Conservation (phyloP, 2,113 vertebrate genomes). For the Protomyctophum bolini region DNA sequence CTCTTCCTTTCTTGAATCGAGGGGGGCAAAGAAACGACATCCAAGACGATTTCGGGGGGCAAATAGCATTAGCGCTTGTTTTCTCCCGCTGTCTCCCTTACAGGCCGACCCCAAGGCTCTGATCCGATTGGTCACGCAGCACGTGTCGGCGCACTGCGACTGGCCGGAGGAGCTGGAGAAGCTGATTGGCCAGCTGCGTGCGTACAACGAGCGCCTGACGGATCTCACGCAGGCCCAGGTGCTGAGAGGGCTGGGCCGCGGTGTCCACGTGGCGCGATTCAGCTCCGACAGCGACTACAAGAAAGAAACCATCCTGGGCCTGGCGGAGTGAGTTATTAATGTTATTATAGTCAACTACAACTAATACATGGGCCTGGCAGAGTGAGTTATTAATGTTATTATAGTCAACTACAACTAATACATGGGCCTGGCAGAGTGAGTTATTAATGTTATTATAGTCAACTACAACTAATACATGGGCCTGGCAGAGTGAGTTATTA, state of each 20-base stretch:
- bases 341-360: no score
- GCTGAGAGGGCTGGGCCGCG: conserved; percentile 88
- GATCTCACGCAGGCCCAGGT: conserved; percentile 94
- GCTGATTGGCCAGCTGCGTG: conserved; percentile 82
- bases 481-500: no score
- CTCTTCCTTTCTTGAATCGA: no score
- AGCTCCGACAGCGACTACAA: conserved; percentile 90
- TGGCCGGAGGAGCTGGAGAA: conserved; percentile 78
- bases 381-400: no score
- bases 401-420: no score
- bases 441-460: no score
- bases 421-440: no score
- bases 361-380: neutral
- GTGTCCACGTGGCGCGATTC: conserved; percentile 94
- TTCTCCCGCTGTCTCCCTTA: conserved; percentile 21
- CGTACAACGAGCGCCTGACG: conserved; percentile 88
- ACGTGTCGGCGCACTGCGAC: conserved; percentile 74
- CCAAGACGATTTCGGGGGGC: no score
- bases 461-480: no score
- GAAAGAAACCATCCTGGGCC: conserved; percentile 93
- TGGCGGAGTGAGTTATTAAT: conserved; percentile 86
- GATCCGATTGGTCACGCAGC: conserved; percentile 86
- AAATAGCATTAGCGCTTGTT: neutral
- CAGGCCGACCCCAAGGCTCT: conserved; percentile 90
- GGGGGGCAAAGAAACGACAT: no score